These are phyloP conservation scores for Tichodroma muraria DNA, from an alignment of 2,113 vertebrate species.

Conservation along the genomic window DNA sequence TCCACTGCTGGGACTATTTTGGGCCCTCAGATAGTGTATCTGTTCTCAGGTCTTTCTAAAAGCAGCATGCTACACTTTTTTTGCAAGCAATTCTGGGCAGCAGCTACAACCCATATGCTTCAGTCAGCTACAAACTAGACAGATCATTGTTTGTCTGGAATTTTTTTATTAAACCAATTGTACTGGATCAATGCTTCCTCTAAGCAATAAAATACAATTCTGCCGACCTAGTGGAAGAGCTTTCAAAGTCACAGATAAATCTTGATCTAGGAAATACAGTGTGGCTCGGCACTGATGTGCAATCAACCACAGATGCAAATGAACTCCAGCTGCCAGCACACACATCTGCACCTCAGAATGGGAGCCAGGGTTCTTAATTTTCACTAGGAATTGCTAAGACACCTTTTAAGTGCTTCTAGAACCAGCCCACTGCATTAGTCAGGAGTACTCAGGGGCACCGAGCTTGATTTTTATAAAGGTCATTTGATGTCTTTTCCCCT, in stretches of 20 bases:
- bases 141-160: conserved; percentile 59
- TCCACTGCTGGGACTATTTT: not conserved
- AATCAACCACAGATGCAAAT: conserved; percentile 13
- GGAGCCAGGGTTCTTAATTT: not conserved
- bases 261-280: not conserved
- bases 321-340: not conserved
- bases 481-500: conserved; percentile 18
- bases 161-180: conserved; percentile 71
- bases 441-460: not conserved
- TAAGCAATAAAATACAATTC: conserved; percentile 61
- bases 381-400: not conserved
- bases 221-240: conserved; percentile 10
- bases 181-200: conserved; percentile 68
- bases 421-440: conserved; percentile 36
- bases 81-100: not conserved
- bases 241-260: conserved; percentile 42
- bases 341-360: not conserved
- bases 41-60: not conserved
- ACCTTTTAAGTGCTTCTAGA: conserved; percentile 6
- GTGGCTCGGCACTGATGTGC: not conserved
- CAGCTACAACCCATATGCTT: conserved; percentile 6
- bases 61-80: not conserved
- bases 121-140: conserved; percentile 51
- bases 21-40: not conserved
- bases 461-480: conserved; percentile 43